These are phyloP conservation scores for Macrocentrus cingulum DNA, from an alignment of 1,140 invertebrate species.

Conservation along the genomic window DNA sequence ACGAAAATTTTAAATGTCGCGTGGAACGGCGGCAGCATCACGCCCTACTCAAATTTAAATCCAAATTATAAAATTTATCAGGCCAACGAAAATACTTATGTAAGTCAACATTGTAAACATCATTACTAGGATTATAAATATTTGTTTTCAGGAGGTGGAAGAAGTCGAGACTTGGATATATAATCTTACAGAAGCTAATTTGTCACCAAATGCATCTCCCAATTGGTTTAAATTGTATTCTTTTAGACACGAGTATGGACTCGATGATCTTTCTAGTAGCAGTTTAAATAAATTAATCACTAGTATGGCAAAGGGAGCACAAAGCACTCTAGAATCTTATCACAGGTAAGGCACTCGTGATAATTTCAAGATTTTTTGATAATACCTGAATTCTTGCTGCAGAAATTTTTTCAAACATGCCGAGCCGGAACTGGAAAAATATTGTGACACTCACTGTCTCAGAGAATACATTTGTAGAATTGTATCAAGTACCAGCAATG, in stretches of 20 bases:
- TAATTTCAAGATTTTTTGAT: background rate
- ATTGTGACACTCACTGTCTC: constrained; percentile 63
- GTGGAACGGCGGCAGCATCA: constrained; percentile 78
- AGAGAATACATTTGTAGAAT: constrained; percentile 62
- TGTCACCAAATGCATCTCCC: constrained; percentile 58
- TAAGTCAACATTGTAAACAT: constrained; percentile 56
- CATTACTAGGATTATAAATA: too few relatives aligned
- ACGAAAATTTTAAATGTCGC: constrained; percentile 65
- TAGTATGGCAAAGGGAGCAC: constrained; percentile 42
- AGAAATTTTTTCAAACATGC: constrained; percentile 62
- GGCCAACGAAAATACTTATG: constrained; percentile 64
- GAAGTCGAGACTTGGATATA: constrained; percentile 75
- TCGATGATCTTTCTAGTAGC: constrained; percentile 49
- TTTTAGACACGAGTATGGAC: constrained; percentile 66
- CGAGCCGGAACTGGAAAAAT: constrained; percentile 54
- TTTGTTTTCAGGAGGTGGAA: constrained; percentile 67
- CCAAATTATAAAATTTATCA: constrained; percentile 79
- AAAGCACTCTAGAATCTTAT: constrained; percentile 46
- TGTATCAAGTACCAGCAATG: constrained; percentile 60
- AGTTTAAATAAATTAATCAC: constrained; percentile 47
- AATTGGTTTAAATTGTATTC: constrained; percentile 71
- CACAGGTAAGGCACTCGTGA: constrained; percentile 40
- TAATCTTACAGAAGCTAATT: constrained; percentile 77
- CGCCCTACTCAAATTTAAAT: constrained; percentile 69
- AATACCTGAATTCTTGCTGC: constrained; percentile 25